Percentiles rank a stretch among this genome's conserved stretches.
These are phyloP conservation scores for Hemithea aestivaria DNA, from an alignment of 2,888 invertebrate genomes.

Conservation along the genomic window DNA sequence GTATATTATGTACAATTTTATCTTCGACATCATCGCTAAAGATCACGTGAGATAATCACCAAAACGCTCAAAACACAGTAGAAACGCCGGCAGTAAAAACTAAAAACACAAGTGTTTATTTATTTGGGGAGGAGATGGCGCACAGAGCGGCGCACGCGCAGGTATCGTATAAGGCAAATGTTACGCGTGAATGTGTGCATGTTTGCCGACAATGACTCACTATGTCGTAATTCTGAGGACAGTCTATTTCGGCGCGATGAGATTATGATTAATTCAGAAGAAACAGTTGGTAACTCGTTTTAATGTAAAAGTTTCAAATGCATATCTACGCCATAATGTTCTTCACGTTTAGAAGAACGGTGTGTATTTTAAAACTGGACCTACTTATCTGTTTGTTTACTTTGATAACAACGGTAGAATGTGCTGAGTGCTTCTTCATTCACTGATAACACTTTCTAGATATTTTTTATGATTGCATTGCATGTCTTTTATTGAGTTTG, in stretches of 20 bases:
- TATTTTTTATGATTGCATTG: conserved; percentile 3
- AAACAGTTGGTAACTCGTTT: conserved; percentile 23
- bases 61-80: too few species aligned
- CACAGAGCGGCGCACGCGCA: conserved; percentile 39
- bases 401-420: conserved; percentile 20
- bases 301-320: too few species aligned
- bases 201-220: conserved; percentile 66
- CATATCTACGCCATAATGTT: too few species aligned
- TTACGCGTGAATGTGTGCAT: conserved; percentile 45
- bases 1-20: too few species aligned
- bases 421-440: conserved; percentile 23
- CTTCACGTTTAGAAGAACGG: too few species aligned
- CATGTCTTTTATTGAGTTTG: conserved; percentile 1
- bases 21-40: too few species aligned
- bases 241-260: conserved; percentile 73
- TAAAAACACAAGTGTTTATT: conserved; percentile 59
- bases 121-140: conserved; percentile 45
- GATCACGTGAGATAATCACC: too few species aligned
- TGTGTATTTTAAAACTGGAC: too few species aligned
- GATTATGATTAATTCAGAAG: conserved; percentile 57
- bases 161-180: conserved; percentile 55
- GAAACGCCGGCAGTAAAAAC: too few species aligned
- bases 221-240: conserved; percentile 65
- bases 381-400: conserved; percentile 12
- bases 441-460: conserved; percentile 20